These are phyloP conservation scores for Sebastes flavidus DNA, from an alignment of 2,797 vertebrate species.

Conservation along the genomic window DNA sequence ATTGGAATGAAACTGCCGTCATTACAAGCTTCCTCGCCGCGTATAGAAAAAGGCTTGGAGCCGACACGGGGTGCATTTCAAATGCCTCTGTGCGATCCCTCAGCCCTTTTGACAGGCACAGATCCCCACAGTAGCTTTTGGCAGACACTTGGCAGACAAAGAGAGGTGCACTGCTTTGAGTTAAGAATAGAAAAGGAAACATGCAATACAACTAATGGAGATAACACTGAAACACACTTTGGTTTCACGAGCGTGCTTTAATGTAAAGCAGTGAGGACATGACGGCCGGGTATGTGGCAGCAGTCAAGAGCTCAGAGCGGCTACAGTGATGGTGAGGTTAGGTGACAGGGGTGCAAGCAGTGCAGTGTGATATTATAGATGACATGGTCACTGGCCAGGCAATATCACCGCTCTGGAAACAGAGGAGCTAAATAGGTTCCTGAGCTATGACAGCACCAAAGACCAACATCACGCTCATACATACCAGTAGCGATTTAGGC, in stretches of 20 bases:
- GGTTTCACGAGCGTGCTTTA: not conserved
- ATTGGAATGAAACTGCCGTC: constrained; percentile 36
- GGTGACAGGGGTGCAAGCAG: constrained; percentile 62
- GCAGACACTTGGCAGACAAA: constrained; percentile 15
- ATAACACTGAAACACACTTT: not conserved
- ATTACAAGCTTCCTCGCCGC: constrained; percentile 24
- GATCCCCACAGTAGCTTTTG: constrained; percentile 26
- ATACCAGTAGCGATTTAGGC: too few species aligned
- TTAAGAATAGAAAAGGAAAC: constrained; percentile 19
- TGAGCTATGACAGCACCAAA: constrained; percentile 36
- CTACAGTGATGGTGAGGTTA: constrained; percentile 56
- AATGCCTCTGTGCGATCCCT: constrained; percentile 45
- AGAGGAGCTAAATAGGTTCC: constrained; percentile 41
- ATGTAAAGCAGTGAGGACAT: not conserved
- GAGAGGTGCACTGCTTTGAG: not conserved
- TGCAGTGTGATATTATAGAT: constrained; percentile 37
- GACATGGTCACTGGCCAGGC: constrained; percentile 35
- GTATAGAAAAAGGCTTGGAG: constrained; percentile 1
- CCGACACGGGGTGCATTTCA: constrained; percentile 44
- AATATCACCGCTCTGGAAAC: constrained; percentile 40
- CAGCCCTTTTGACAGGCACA: constrained; percentile 39
- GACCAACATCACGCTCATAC: constrained; percentile 1
- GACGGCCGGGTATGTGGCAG: constrained; percentile 8
- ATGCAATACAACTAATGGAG: not conserved
- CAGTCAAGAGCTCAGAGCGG: constrained; percentile 24